Percentiles rank a stretch among this genome's conserved stretches.
These are phyloP conservation scores for Bubalus kerabau DNA, from an alignment of 2,113 vertebrate genomes.

Conservation along the genomic window DNA sequence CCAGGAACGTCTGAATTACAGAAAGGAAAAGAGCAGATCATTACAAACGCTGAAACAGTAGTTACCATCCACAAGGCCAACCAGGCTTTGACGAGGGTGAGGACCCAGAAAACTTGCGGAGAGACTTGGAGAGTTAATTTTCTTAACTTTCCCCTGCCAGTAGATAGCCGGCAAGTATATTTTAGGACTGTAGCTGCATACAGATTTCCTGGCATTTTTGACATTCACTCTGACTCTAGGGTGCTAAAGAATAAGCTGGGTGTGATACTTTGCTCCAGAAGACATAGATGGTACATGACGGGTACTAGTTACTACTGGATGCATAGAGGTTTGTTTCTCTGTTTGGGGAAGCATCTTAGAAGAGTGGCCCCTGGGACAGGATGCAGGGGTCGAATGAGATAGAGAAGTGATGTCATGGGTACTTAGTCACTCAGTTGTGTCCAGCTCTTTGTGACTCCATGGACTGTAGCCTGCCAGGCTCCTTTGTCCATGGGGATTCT, in stretches of 20 bases:
- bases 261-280: not conserved
- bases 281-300: not conserved
- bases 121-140: not conserved
- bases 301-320: not conserved
- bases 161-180: not conserved
- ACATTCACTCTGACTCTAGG: not conserved
- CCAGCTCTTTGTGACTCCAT: rapidly evolving
- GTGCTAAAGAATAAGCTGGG: not conserved
- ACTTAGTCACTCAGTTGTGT: not conserved
- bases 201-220: not conserved
- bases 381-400: not conserved
- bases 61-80: not conserved
- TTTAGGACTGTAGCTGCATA: not conserved
- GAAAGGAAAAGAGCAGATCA: not conserved
- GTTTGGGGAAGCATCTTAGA: not conserved
- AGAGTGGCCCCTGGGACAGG: not conserved
- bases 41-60: not conserved
- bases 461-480: not conserved
- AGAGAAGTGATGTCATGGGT: not conserved
- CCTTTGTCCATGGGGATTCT: not conserved
- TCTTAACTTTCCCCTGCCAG: not conserved
- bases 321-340: not conserved
- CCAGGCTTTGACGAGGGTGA: not conserved
- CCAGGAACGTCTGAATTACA: conserved; percentile 81
- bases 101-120: not conserved